phyloP scores from a whole-genome alignment of 2,888 invertebrate genomes.

The Drosophila paramelanica region DNA sequence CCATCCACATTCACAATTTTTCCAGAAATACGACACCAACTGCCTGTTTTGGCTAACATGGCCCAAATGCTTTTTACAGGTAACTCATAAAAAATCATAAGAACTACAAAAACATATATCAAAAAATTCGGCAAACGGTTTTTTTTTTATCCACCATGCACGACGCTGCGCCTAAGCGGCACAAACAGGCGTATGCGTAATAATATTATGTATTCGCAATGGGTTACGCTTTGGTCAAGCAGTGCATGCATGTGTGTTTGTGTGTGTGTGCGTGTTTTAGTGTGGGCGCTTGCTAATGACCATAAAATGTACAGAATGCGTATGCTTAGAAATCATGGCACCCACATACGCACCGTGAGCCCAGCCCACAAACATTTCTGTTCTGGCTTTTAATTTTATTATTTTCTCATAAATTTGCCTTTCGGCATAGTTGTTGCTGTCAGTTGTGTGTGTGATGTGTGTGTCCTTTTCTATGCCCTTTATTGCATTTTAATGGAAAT shows the following conservation, averaged over 20 bases:
- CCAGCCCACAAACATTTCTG: conserved; percentile 44
- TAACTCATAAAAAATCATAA: conserved; percentile 44
- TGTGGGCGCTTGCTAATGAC: conserved; percentile 42
- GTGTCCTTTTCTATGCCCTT: conserved; percentile 33
- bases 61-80: conserved; percentile 23
- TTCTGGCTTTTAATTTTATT: conserved; percentile 65
- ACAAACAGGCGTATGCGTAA: conserved; percentile 54
- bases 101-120: conserved; percentile 50
- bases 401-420: conserved; percentile 68
- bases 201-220: conserved; percentile 50
- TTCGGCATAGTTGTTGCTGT: conserved; percentile 8
- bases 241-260: conserved; percentile 5
- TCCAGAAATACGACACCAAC: no score
- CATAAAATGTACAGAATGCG: conserved; percentile 36
- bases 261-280: conserved; percentile 1
- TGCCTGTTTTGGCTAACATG: conserved; percentile 6
- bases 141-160: conserved; percentile 17
- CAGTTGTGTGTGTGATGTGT: conserved; percentile 4
- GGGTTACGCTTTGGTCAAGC: conserved; percentile 49
- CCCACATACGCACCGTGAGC: conserved; percentile 63
- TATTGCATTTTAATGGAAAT: conserved; percentile 80
- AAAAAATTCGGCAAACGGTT: conserved; percentile 31
- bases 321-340: conserved; percentile 28
- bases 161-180: conserved; percentile 40
- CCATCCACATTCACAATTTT: neutral